Evolutionary conservation across 2,888 invertebrate genomes (phyloP).

Genomic region (Venusia cambrica): DNA sequence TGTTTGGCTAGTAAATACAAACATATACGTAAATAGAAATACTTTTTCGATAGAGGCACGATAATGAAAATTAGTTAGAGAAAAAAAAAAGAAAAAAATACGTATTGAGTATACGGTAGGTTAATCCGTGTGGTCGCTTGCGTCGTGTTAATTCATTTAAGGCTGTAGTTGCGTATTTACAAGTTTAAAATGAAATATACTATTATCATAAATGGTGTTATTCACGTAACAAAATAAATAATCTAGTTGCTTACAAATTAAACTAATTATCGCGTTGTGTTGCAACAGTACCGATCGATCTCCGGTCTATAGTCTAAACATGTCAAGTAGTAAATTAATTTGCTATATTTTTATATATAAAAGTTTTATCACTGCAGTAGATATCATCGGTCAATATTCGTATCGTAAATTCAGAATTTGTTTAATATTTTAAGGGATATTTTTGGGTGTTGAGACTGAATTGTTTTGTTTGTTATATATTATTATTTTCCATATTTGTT

Average conservation of each 20-base stretch:
- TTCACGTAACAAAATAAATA: constrained; percentile 66
- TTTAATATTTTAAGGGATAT: constrained; percentile 46
- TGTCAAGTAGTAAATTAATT: constrained; percentile 50
- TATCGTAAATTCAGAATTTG: constrained; percentile 38
- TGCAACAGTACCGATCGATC: constrained; percentile 37
- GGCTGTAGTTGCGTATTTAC: constrained; percentile 23
- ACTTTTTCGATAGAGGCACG: constrained; percentile 57
- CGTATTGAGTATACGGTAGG: constrained; percentile 79
- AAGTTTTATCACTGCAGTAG: constrained; percentile 23
- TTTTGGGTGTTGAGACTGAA: constrained; percentile 79
- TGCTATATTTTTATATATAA: constrained; percentile 67
- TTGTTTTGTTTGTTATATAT: constrained; percentile 79
- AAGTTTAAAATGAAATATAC: constrained; percentile 28
- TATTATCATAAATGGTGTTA: constrained; percentile 39
- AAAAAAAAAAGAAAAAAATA: constrained; percentile 61
- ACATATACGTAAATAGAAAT: constrained; percentile 67
- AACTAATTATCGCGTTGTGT: constrained; percentile 44
- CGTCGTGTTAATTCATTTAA: constrained; percentile 32
- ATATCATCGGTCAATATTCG: constrained; percentile 13
- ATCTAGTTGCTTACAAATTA: constrained; percentile 67
- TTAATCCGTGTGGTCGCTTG: constrained; percentile 54
- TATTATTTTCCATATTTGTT: constrained; percentile 65
- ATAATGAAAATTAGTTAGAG: constrained; percentile 66
- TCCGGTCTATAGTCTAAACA: constrained; percentile 46
- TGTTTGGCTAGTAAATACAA: constrained; percentile 71